Conservation (phyloP, 2,113 vertebrate genomes). For the Myotis davidii region DNA sequence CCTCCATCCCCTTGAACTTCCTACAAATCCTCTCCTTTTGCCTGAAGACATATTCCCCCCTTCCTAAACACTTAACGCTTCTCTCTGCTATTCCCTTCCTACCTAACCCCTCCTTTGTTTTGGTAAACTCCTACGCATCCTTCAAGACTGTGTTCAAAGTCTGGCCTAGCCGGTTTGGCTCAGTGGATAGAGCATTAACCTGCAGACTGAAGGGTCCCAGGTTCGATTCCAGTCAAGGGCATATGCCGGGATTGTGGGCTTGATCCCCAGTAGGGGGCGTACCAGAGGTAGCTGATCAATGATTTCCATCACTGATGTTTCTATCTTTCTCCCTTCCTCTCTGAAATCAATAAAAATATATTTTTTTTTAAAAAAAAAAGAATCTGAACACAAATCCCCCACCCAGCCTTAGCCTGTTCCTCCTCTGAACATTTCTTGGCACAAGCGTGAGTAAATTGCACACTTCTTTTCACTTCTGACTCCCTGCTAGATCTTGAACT, state of each 20-base stretch:
- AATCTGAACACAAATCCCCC: neutral
- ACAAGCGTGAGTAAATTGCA: neutral
- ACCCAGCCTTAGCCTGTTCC: neutral
- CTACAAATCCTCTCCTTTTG: neutral
- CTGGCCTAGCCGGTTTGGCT: too few species aligned
- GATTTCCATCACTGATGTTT: too few species aligned
- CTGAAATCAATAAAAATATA: neutral
- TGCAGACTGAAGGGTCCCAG: too few species aligned
- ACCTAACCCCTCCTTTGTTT: neutral
- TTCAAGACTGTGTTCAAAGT: slow-evolving; percentile 24
- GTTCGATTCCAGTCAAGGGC: too few species aligned
- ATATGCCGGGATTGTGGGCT: too few species aligned
- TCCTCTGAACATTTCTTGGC: neutral
- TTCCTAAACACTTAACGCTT: neutral
- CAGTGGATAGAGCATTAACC: too few species aligned
- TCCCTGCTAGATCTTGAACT: neutral
- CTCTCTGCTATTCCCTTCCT: neutral
- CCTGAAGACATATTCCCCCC: neutral
- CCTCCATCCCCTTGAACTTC: neutral
- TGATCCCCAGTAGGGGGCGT: too few species aligned
- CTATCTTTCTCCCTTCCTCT: too few species aligned
- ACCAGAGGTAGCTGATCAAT: too few species aligned
- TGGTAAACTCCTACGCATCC: slow-evolving; percentile 33
- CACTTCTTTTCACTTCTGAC: neutral
- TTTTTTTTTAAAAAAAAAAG: too few species aligned